These are phyloP conservation scores for Aphelenchoides fujianensis DNA, from an alignment of 1,140 invertebrate genomes.

Conservation along the genomic window DNA sequence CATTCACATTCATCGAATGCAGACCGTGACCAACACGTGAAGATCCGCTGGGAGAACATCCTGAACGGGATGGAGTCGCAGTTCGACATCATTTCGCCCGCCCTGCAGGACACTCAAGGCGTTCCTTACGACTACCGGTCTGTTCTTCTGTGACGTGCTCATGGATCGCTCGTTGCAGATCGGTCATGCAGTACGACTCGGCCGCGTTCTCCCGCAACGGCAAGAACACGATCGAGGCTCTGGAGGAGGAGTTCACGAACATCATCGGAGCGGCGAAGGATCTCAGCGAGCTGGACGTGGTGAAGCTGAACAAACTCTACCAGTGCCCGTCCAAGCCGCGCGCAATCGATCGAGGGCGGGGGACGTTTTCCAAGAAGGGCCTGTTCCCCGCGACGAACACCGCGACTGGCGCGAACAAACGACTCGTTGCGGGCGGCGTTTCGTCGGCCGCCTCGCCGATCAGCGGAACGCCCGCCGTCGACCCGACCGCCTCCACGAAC, in stretches of 20 bases:
- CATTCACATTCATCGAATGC: constrained; percentile 19
- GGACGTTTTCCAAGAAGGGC: background rate
- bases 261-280: constrained; percentile 55
- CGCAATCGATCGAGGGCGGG: background rate
- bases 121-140: constrained; percentile 55
- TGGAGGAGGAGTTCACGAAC: constrained; percentile 52
- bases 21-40: constrained; percentile 58
- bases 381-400: background rate
- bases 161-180: background rate
- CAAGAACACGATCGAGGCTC: constrained; percentile 58
- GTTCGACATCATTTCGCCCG: constrained; percentile 60
- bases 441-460: background rate
- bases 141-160: background rate
- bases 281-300: constrained; percentile 54
- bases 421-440: background rate
- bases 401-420: background rate
- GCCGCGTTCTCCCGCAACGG: constrained; percentile 59
- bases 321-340: background rate
- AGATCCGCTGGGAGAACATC: constrained; percentile 62
- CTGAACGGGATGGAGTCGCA: constrained; percentile 61
- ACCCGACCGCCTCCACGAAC: background rate
- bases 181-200: constrained; percentile 59
- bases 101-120: constrained; percentile 60
- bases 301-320: constrained; percentile 43
- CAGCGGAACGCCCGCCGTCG: constrained; percentile 1